Conservation (phyloP, 2,888 invertebrate genomes). For the Linyphia triangularis region DNA sequence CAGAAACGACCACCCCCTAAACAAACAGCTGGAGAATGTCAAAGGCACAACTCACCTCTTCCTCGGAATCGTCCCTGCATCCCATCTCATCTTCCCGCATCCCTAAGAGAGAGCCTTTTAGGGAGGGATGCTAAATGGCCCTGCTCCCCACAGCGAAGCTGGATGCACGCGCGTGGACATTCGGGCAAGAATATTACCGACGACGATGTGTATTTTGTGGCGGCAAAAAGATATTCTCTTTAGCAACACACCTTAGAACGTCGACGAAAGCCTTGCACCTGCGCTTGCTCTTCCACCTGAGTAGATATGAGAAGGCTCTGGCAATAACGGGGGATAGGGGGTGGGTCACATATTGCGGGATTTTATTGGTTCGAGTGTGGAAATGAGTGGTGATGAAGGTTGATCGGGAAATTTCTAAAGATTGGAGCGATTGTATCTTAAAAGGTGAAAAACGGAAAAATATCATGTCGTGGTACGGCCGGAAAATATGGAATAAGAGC, state of each 20-base stretch:
- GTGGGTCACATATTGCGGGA: not conserved
- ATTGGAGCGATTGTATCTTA: not conserved
- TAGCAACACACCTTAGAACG: not conserved
- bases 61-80: not conserved
- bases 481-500: no score
- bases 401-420: not conserved
- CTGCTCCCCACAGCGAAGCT: no score
- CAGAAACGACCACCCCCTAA: no score
- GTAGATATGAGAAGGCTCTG: not conserved
- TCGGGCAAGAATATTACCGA: not conserved
- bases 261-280: slow-evolving; percentile 24
- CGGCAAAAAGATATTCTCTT: no score
- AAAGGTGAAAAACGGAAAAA: no score
- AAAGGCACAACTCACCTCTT: not conserved
- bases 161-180: not conserved
- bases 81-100: not conserved
- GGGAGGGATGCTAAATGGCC: no score
- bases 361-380: not conserved
- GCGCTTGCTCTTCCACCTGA: slow-evolving; percentile 44
- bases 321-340: not conserved
- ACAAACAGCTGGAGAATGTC: not conserved
- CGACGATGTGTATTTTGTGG: not conserved
- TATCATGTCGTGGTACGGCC: no score
- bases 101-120: no score
- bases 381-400: not conserved